Conservation (phyloP, 2,888 invertebrate genomes). For the Trachelus troglodyta region DNA sequence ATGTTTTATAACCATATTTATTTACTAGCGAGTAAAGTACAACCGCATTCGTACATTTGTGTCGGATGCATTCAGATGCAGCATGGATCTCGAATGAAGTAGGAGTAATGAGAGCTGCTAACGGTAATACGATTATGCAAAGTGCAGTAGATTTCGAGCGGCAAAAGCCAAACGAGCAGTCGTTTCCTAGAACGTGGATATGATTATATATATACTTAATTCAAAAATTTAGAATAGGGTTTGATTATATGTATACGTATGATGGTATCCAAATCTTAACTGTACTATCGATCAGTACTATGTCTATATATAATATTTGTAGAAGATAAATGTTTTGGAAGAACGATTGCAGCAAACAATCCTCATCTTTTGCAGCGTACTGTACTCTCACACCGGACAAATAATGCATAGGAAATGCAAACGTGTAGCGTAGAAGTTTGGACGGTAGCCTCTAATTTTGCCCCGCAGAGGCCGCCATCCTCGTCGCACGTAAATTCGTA, state of each 20-base stretch:
- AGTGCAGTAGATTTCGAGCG: not conserved
- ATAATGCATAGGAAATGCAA: slow-evolving; percentile 60
- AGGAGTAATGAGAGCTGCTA: not conserved
- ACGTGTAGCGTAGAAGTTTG: slow-evolving; percentile 53
- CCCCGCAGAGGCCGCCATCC: slow-evolving; percentile 53
- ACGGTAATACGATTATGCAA: not conserved
- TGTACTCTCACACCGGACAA: slow-evolving; percentile 50
- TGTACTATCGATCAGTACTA: not conserved
- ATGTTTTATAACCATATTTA: not conserved
- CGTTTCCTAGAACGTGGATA: not conserved
- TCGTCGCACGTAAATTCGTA: slow-evolving; percentile 47
- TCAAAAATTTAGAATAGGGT: not conserved
- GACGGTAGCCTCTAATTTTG: slow-evolving; percentile 58
- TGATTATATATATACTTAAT: not conserved
- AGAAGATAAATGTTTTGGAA: not conserved
- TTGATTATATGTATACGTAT: not conserved
- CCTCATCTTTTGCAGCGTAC: slow-evolving; percentile 29
- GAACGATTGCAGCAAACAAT: not conserved
- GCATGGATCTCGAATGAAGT: not conserved
- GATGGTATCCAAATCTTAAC: not conserved
- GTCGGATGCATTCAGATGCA: not conserved
- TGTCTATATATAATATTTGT: not conserved
- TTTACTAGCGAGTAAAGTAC: not conserved
- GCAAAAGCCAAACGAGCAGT: not conserved
- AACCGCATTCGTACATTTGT: not conserved